Evolutionary conservation across 2,113 vertebrate genomes (phyloP).

Genomic region (Emydocephalus ijimae): DNA sequence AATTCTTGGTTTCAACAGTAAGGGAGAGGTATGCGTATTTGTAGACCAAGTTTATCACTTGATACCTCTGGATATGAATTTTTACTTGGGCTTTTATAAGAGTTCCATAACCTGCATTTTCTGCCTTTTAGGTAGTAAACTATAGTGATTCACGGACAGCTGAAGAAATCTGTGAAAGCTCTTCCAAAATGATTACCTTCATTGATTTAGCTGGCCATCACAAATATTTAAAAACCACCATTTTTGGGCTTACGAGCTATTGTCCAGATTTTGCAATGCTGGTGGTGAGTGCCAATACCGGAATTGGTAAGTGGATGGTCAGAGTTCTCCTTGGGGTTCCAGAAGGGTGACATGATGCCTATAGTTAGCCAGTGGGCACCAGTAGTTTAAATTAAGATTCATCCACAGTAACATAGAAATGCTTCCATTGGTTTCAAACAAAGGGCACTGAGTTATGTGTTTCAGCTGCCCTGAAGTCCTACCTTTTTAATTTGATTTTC

Average conservation of each 20-base stretch:
- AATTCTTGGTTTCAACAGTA: constrained; percentile 96
- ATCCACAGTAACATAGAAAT: background rate
- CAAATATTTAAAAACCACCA: constrained; percentile 98
- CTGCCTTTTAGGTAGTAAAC: constrained; percentile 85
- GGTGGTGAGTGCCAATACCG: constrained; percentile 94
- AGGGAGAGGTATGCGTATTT: constrained; percentile 82
- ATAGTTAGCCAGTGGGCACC: background rate
- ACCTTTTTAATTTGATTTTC: constrained; percentile 20
- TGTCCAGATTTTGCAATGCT: constrained; percentile 98
- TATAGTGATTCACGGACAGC: constrained; percentile 97
- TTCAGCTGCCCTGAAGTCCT: background rate
- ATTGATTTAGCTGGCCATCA: constrained; percentile 98
- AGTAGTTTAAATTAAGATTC: background rate
- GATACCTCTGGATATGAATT: background rate
- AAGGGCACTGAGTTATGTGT: background rate
- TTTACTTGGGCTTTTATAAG: background rate
- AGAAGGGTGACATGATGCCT: background rate
- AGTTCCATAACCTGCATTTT: background rate
- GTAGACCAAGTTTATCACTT: background rate
- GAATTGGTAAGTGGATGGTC: constrained; percentile 80
- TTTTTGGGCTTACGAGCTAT: constrained; percentile 97
- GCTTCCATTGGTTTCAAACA: background rate
- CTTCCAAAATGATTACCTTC: constrained; percentile 99
- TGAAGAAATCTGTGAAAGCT: constrained; percentile 97
- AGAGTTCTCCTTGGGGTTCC: background rate